Evolutionary conservation across 2,797 vertebrate species (phyloP), one percentile per base, ranked within the genome.

Genomic region (Poeciliopsis turneri): DNA sequence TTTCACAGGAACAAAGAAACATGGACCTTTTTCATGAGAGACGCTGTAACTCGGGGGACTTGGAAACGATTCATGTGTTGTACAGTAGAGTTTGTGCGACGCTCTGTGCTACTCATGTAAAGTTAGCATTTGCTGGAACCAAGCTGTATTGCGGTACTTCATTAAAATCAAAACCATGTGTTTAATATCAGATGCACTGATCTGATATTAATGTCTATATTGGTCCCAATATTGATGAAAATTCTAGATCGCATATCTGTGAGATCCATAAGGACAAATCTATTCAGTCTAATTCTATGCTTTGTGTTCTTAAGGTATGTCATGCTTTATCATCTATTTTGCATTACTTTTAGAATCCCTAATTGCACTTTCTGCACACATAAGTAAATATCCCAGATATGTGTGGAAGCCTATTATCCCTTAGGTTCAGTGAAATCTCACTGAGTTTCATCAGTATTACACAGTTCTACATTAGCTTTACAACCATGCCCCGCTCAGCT

Each of bases 1-100:
- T 55, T 68, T 70, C 47, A 79, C 49, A 69, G 61, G 36, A 74
- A 23, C 49, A 74, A 75, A 71, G 33, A 25, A 4, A 30, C 12
- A 23, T 28, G 64, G 12, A 4, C 16, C 33, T 66, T 23, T 30
- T 39, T 66, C 18, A 23, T 66, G 61, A 10, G 61, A 66, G 33
- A 11, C 18, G 1, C 30, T 66, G 61, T 66, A 36, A 39, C 61
- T 23, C 33, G 0, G 13, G 13, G 13, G 28, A 61, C 30, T 36
- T 64, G 28, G 28, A 16, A 61, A 61, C 11, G 1, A 7, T 30
- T 61, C 7, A 20, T 64, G 61, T 33, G 18, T 10, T 64, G 30
- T 64, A 64, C 16, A 20, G 61, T 36, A 36, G 30, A 59, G 57
- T 59, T 61, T 61, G 57, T 61, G 8, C 57, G 28, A 30, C 7